Evolutionary conservation across 2,113 vertebrate species (phyloP).

Genomic region (Hylia prasina): DNA sequence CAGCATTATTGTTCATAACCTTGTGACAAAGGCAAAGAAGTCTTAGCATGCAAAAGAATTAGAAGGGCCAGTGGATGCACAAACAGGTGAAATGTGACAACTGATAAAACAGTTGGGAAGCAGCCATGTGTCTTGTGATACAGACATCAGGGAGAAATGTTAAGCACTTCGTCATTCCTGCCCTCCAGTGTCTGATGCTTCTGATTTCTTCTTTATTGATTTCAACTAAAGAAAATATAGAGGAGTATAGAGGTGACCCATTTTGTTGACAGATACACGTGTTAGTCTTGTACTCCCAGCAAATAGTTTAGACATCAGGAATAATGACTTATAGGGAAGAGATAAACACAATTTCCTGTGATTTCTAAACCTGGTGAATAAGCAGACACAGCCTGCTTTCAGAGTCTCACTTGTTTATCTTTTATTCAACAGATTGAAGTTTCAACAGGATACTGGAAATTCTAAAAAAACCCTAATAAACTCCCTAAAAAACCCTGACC

Average conservation of each 20-base stretch:
- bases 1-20: background rate
- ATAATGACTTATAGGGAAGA: background rate
- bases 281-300: conserved; percentile 13
- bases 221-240: conserved; percentile 46
- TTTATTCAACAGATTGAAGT: background rate
- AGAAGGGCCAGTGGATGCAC: background rate
- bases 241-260: conserved; percentile 35
- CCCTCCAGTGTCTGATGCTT: conserved; percentile 24
- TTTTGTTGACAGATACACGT: conserved; percentile 32
- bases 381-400: background rate
- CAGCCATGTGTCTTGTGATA: background rate
- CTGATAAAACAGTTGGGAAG: conserved; percentile 2
- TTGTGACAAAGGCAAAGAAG: background rate
- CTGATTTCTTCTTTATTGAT: conserved; percentile 61
- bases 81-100: background rate
- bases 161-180: conserved; percentile 37
- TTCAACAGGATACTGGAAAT: background rate
- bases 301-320: conserved; percentile 22
- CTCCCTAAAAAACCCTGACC: background rate
- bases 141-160: conserved; percentile 5
- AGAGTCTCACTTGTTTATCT: background rate
- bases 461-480: background rate
- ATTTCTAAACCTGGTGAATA: background rate
- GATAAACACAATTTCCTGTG: background rate
- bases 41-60: background rate